Evolutionary conservation across 1,140 invertebrate species (phyloP).

Genomic region (Ditylenchus dipsaci): DNA sequence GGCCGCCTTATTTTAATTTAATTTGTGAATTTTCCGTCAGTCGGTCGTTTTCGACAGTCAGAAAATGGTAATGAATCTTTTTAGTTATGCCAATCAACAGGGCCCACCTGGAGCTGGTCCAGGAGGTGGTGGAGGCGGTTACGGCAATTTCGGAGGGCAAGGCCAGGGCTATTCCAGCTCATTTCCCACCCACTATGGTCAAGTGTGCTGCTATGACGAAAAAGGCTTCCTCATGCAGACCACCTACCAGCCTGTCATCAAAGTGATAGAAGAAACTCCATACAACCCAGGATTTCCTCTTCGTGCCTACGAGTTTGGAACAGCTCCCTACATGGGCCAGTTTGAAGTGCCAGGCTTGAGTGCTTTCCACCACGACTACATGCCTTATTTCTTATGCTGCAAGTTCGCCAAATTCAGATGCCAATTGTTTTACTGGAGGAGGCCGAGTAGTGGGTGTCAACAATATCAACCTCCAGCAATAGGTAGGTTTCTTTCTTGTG

Average conservation of each 20-base stretch:
- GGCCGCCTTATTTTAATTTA: no score
- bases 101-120: background rate
- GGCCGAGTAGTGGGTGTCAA: constrained; percentile 55
- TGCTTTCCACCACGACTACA: constrained; percentile 57
- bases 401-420: constrained; percentile 57
- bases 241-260: constrained; percentile 57
- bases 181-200: constrained; percentile 57
- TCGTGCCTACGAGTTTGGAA: constrained; percentile 57
- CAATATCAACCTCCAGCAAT: constrained; percentile 57
- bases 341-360: constrained; percentile 56
- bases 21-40: no score
- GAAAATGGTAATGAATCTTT: no score
- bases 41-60: no score
- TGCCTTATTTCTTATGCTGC: constrained; percentile 58
- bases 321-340: constrained; percentile 56
- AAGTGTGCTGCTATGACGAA: constrained; percentile 58
- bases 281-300: constrained; percentile 57
- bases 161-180: constrained; percentile 40
- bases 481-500: constrained; percentile 16
- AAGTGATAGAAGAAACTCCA: constrained; percentile 57
- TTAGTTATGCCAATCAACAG: background rate
- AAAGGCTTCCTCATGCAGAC: constrained; percentile 57
- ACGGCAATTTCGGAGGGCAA: background rate
- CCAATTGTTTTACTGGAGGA: constrained; percentile 56
- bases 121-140: background rate